Base-by-base conservation (phyloP, 1,140 invertebrate genomes). In the Drosophila truncata region DNA sequence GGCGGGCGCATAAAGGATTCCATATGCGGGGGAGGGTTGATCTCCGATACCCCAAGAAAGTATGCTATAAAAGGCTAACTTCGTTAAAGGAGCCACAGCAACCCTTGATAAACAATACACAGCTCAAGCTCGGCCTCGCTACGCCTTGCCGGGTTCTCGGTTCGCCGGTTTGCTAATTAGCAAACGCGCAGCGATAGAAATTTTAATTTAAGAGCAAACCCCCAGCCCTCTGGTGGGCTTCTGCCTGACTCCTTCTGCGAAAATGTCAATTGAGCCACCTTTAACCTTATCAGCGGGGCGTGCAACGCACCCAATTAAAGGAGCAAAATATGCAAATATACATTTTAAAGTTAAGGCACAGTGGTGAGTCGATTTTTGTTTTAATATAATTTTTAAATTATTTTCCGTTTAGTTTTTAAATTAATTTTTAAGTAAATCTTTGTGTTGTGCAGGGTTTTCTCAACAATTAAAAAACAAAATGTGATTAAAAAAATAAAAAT, bases 31-130 rank as follows among this genome's bases (percentile, higher is more conserved):
- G 4, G 23, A 4, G 23, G 16, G 66, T 72, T 49, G 81, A 61
- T 44, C 66, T 70, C 63, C 66, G 47, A 70, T 70, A 42, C 66
- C 63, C 42, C 66, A 64, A 64, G 29, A 59, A 60, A 69, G 58
- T 70, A 37, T 67, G 62, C 62, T 67, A 67, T 67, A 70, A 42
- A 69, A 70, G 50, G 66, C 62, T 39, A 70, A 67, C 66, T 70
- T 70, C 37, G 62, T 70, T 67, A 70, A 70, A 62, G 57, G 63
- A 62, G 60, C 47, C 29, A 3, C 62, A 44, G 7, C 62, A 29
- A 67, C 66, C 63, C 47, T 46, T 37, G 47, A 37, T 20, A 55
- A 70, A 70, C 66, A 70, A 70, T 70, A 67, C 47, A 29, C 10
- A 33, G 31, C 66, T 67, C 5, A 25, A 67, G 66, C 47, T 67